Conservation (phyloP, 1,140 invertebrate genomes). For the Campodea augens region DNA sequence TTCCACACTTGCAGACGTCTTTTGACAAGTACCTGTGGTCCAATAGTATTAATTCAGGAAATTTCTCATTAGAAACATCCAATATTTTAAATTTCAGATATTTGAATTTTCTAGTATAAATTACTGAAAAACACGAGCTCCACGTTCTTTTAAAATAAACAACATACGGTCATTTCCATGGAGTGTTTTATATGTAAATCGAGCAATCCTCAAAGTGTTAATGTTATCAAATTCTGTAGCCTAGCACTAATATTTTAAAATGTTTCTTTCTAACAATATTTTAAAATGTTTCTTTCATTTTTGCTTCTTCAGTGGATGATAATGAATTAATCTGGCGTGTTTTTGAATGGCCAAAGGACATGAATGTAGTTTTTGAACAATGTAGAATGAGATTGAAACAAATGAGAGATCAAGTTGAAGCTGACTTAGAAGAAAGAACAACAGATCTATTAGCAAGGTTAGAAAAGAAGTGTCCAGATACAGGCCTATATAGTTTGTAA, state of each 20-base stretch:
- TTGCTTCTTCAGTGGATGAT: slow-evolving; percentile 41
- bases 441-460: too few species aligned
- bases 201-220: too few species aligned
- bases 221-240: not conserved
- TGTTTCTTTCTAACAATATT: not conserved
- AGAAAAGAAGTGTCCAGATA: slow-evolving; percentile 39
- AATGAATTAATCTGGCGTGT: slow-evolving; percentile 61
- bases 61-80: too few species aligned
- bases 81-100: too few species aligned
- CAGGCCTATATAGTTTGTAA: slow-evolving; percentile 8
- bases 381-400: slow-evolving; percentile 43
- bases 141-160: not conserved
- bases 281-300: slow-evolving; percentile 8
- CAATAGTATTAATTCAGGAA: too few species aligned
- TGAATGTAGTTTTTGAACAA: slow-evolving; percentile 67
- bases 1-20: too few species aligned
- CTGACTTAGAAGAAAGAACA: too few species aligned
- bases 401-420: slow-evolving; percentile 52
- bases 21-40: too few species aligned
- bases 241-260: not conserved
- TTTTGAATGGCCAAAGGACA: slow-evolving; percentile 74
- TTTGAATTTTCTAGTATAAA: too few species aligned
- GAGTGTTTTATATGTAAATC: too few species aligned
- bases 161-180: too few species aligned
- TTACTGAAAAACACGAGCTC: too few species aligned